These are phyloP conservation scores for Nycticryphes semicollaris DNA, from an alignment of 2,113 vertebrate genomes.

Conservation along the genomic window DNA sequence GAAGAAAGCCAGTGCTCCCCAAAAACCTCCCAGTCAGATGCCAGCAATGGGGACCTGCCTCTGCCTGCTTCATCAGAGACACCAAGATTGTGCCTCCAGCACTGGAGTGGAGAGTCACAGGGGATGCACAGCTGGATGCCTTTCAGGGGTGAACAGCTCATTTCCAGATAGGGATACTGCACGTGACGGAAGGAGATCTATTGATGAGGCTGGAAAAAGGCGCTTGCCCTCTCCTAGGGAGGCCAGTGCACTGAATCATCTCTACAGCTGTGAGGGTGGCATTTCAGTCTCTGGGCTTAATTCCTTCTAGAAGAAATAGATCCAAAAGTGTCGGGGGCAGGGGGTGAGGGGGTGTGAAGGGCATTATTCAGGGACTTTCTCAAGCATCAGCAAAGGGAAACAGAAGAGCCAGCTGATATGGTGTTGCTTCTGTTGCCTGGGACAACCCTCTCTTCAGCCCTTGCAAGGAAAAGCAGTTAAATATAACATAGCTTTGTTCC, in stretches of 20 bases:
- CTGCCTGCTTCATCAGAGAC: too few relatives aligned
- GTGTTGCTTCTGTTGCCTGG: fast-evolving
- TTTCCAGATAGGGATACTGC: too few relatives aligned
- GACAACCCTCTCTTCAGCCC: background rate
- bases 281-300: background rate
- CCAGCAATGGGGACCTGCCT: background rate
- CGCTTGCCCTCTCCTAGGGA: too few relatives aligned
- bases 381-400: background rate
- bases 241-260: background rate
- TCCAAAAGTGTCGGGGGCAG: fast-evolving
- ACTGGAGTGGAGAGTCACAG: too few relatives aligned
- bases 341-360: too few relatives aligned
- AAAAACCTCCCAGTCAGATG: too few relatives aligned
- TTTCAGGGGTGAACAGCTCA: background rate
- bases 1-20: background rate
- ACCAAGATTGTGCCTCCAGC: background rate
- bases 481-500: background rate
- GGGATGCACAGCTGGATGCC: background rate
- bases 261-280: background rate
- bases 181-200: background rate
- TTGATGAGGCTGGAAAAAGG: background rate
- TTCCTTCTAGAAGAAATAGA: background rate
- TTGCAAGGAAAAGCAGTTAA: background rate
- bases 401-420: background rate
- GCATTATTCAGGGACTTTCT: background rate